Base-by-base conservation (phyloP, 2,888 invertebrate genomes). In the Melieria crassipennis region DNA sequence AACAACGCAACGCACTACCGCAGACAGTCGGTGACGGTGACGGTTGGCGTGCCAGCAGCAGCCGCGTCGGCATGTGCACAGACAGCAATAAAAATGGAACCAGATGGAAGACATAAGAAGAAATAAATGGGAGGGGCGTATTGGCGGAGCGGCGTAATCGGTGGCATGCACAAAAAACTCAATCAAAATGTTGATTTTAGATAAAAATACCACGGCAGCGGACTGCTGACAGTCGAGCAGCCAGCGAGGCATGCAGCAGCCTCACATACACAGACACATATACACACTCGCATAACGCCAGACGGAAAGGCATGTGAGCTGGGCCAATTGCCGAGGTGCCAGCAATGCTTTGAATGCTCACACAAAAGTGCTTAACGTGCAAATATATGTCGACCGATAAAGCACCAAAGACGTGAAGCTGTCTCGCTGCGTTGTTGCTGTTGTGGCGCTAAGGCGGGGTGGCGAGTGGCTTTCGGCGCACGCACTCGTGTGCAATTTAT, bases 111-210 rank as follows among this genome's bases (percentile, higher is more conserved):
- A 30, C 30, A 3, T 30, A 30, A 3, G 30, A 30, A 30, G 30
- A 30, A 30, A 50, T 50, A 50, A 50, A 9, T 50, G 11, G 11
- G 9, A 50, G 50, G 50, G 50, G 50, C 50, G 9, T 10, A 50
- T 2, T 9, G 50, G 50, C 50, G 50, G 50, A 2, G 11, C 9
- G 50, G 10, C 50, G 50, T 52, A 52, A 52, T 52, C 52, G 13
- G 52, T 50, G 52, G 11, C 13, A 52, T 13, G 5, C 4, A 52
- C 11, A 52, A 52, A 9, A 13, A 52, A 52, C 52, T 52, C 52
- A 52, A 52, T 52, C 52, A 52, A 52, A 52, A 52, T 52, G 52
- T 52, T 52, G 52, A 52, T 52, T 52, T 52, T n/a, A 52, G 52
- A 52, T 52, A 52, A 52, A 52, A 52, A 52, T 52, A 52, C 52